Base-by-base conservation (phyloP, 2,888 invertebrate genomes). In the Scrobipalpa costella region DNA sequence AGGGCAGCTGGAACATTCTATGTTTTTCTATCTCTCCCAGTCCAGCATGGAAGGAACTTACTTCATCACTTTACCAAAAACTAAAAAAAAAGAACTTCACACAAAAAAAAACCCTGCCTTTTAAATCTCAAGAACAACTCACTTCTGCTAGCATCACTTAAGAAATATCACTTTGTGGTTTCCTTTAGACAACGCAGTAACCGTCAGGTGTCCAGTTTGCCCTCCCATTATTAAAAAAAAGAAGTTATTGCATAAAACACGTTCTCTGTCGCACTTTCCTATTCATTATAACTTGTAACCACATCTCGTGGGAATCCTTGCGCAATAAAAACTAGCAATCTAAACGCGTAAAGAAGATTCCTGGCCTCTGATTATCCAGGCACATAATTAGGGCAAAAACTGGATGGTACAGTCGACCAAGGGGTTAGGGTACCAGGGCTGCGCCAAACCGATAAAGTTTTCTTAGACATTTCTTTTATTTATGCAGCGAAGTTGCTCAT, bases 331-430 rank as follows among this genome's bases (percentile, higher is more conserved):
- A 55, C 55, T 33, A n/a, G 55, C 27, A 55, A 55, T 55, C 55
- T 34, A 15, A 55, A 21, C 19, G 49, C 17, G 49, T 15, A 13
- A 52, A 13, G 50, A 40, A 55, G 27, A 34, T 15, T 27, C 15
- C 17, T 34, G 34, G 1, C 55, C 55, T 6, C n/a, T 55, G 33
- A 55, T 55, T 55, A 55, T 15, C 55, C 15, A 15, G 15, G n/a
- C n/a, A 15, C 55, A 34, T 55, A 55, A 55, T 55, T 55, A 55
- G 55, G 33, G n/a, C 55, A 55, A 55, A 34, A 55, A 55, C 34
- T 55, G 7, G 55, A 34, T n/a, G n/a, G n/a, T n/a, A n/a, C n/a
- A n/a, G n/a, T n/a, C n/a, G n/a, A n/a, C n/a, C n/a, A n/a, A n/a
- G n/a, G n/a, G n/a, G n/a, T n/a, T n/a, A n/a, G n/a, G n/a, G n/a